A percentile compares a stretch with the other conserved stretches of the same genome.
Evolutionary conservation across 2,888 invertebrate species (phyloP).

Genomic region (Pyralis farinalis): DNA sequence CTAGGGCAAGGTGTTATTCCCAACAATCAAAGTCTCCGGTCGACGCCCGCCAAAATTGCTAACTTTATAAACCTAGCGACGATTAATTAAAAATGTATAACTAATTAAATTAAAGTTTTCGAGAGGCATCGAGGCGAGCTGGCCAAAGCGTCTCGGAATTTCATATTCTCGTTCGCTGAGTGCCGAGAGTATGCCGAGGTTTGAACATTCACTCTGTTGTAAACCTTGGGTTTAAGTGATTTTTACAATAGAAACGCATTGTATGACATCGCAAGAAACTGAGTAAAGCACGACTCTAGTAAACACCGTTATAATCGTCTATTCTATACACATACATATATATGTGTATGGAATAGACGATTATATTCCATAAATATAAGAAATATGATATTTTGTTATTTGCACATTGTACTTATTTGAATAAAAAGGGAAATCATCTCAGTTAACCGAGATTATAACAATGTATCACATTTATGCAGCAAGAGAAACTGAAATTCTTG

Average conservation of each 20-base stretch:
- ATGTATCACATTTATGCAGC: no score
- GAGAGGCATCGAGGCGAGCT: conserved; percentile 19
- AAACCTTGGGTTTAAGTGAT: conserved; percentile 25
- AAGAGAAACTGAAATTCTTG: no score
- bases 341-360: no score
- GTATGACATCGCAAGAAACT: not conserved
- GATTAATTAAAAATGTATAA: conserved; percentile 57
- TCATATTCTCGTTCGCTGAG: conserved; percentile 44
- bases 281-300: no score
- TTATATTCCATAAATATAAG: no score
- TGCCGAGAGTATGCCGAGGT: conserved; percentile 34
- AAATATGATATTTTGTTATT: no score
- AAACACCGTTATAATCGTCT: no score
- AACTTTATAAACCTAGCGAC: conserved; percentile 46
- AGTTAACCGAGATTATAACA: no score
- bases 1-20: conserved; percentile 30
- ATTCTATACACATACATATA: no score
- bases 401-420: no score
- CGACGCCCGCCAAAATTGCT: conserved; percentile 33
- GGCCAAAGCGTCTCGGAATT: conserved; percentile 36
- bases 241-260: not conserved
- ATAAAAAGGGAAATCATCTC: no score
- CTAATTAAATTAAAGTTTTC: conserved; percentile 47
- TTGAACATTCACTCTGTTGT: conserved; percentile 31
- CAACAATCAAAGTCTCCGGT: conserved; percentile 36